These are phyloP conservation scores for Anoplophora glabripennis DNA, from an alignment of 1,140 invertebrate genomes.

Conservation along the genomic window DNA sequence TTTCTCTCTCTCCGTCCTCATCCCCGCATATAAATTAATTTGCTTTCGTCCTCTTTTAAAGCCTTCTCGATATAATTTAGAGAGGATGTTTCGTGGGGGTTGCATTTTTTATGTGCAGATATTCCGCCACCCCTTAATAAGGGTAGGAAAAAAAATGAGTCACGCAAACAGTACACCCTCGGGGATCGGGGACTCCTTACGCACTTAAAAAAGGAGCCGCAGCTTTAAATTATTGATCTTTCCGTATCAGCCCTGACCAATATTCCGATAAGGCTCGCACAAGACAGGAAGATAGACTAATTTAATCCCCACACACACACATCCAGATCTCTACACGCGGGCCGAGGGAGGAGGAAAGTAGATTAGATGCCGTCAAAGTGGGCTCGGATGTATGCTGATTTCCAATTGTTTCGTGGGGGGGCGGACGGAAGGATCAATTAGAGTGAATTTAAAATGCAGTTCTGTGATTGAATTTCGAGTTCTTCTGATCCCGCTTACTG, in stretches of 20 bases:
- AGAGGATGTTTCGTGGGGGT: constrained; percentile 32
- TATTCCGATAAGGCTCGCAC: constrained; percentile 1
- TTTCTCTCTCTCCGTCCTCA: constrained; percentile 12
- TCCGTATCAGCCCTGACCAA: constrained; percentile 1
- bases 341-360: too few species aligned
- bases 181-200: constrained; percentile 1
- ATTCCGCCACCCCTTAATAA: constrained; percentile 39
- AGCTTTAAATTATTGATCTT: constrained; percentile 22
- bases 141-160: constrained; percentile 45
- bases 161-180: constrained; percentile 29
- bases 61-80: constrained; percentile 33
- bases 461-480: too few species aligned
- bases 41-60: constrained; percentile 32
- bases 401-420: too few species aligned
- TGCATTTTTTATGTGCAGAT: constrained; percentile 47
- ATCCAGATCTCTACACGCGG: too few species aligned
- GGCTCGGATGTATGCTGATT: too few species aligned
- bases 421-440: too few species aligned
- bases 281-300: too few species aligned
- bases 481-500: too few species aligned
- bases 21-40: constrained; percentile 35
- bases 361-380: too few species aligned
- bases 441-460: too few species aligned
- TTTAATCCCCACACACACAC: too few species aligned
- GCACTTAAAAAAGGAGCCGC: constrained; percentile 20